Base-by-base conservation (phyloP, 2,888 invertebrate genomes). In the Ophion slaviceki region DNA sequence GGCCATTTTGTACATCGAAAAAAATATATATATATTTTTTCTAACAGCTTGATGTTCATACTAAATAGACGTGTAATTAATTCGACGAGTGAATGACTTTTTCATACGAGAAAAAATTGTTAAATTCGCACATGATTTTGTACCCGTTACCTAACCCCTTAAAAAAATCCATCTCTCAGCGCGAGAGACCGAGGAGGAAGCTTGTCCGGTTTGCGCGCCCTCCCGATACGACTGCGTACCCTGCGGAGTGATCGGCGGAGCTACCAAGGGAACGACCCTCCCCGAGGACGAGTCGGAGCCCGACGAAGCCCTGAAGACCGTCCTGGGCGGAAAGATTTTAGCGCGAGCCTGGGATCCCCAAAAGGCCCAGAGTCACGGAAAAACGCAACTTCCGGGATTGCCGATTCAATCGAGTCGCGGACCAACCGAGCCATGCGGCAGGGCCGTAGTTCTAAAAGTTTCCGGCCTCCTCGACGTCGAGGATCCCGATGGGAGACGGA, bases 381-480 rank as follows among this genome's bases (percentile, higher is more conserved):
- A 71, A 47, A 47, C 62, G 1, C 11, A 14, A 11, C 32, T 57
- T 1, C 74, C 36, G 2, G 47, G 10, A 11, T 11, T 86, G 20
- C 86, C 86, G 28, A 91, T 91, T 20, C 90, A 90, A 68, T 90
- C 91, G n/a, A 91, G 90, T 78, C 87, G 91, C 4, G 91, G 90
- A 32, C 86, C 89, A 0, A 75, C 78, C 59, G 86, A 87, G 59
- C 88, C 88, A 1, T 90, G 90, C 70, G 93, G 93, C 7, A 92
- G 91, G 70, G 91, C 93, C 0, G 91, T 94, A 11, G 91, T 94
- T 14, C 90, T 94, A 14, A 93, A 93, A 86, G 92, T 94, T 4
- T 93, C 93, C 0, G 93, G 93, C 0, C 86, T 93, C 0, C 66
- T 92, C n/a, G 90, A 91, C 32, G 88, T 88, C 2, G 88, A 87